Evolutionary conservation across 1,140 invertebrate species (phyloP).

Genomic region (Drosophila kikkawai): DNA sequence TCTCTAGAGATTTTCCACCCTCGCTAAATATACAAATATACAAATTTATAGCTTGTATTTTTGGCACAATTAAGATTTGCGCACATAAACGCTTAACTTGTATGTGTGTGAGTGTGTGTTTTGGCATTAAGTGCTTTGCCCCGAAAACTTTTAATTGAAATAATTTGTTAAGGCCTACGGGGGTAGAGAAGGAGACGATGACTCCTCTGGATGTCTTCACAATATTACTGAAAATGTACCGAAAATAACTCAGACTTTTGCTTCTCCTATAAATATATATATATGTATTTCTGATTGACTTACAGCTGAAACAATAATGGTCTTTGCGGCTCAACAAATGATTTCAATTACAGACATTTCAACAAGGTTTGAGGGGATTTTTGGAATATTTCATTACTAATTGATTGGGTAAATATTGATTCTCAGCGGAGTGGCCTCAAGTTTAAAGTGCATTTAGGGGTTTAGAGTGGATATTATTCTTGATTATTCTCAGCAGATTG

Average conservation of each 20-base stretch:
- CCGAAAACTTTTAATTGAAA: conserved; percentile 79
- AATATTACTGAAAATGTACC: conserved; percentile 1
- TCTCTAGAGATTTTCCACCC: not conserved
- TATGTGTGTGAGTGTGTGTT: conserved; percentile 4
- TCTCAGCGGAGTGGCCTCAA: not conserved
- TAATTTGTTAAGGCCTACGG: conserved; percentile 68
- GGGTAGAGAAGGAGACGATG: conserved; percentile 6
- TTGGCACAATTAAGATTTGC: conserved; percentile 78
- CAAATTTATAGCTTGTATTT: conserved; percentile 71
- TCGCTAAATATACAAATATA: conserved; percentile 29
- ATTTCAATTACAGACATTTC: conserved; percentile 33
- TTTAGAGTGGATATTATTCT: not conserved
- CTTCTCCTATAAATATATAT: no score
- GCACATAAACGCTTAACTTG: conserved; percentile 76
- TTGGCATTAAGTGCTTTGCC: conserved; percentile 75
- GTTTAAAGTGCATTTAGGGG: not conserved
- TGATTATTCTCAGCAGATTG: not conserved
- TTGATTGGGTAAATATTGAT: conserved; percentile 25
- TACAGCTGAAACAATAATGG: conserved; percentile 27
- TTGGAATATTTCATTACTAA: not conserved
- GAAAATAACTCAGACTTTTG: conserved; percentile 1
- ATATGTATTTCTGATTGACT: conserved; percentile 18
- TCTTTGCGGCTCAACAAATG: conserved; percentile 19
- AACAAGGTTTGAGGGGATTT: not conserved
- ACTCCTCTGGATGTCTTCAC: conserved; percentile 10